Percentiles rank a stretch among this genome's conserved stretches.
Conservation (phyloP, 2,888 invertebrate genomes). For the Lingula anatina region DNA sequence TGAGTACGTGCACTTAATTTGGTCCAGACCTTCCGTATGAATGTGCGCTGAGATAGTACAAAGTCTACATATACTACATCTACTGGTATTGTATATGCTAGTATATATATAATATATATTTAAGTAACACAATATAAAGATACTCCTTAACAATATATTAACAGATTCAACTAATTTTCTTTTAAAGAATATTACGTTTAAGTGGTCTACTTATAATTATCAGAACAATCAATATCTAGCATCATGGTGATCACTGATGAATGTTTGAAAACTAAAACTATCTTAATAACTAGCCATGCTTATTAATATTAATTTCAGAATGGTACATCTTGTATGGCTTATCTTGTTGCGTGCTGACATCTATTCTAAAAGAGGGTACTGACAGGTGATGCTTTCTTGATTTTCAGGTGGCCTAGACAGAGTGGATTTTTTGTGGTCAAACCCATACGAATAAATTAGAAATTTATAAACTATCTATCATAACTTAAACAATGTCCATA, state of each 20-base stretch:
- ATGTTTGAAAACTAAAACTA: not conserved
- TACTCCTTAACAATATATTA: not conserved
- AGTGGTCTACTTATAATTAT: not conserved
- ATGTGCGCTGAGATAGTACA: not conserved
- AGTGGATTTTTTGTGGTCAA: not conserved
- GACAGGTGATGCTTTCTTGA: not conserved
- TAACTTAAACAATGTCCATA: too few species aligned
- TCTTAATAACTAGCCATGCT: not conserved
- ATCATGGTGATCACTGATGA: not conserved
- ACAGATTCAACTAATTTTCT: not conserved
- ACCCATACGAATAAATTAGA: too few species aligned
- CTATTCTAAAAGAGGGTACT: not conserved
- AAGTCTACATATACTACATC: not conserved
- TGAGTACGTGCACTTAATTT: not conserved
- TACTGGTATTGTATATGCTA: not conserved
- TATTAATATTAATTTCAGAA: not conserved
- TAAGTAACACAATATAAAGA: not conserved
- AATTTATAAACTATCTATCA: too few species aligned
- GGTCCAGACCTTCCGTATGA: not conserved
- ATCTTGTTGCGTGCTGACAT: not conserved
- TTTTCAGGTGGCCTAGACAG: not conserved
- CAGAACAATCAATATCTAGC: not conserved
- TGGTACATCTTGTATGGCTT: not conserved
- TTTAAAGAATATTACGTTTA: not conserved
- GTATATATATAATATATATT: not conserved